Conservation (phyloP, 2,888 invertebrate genomes). For the Aelia acuminata region DNA sequence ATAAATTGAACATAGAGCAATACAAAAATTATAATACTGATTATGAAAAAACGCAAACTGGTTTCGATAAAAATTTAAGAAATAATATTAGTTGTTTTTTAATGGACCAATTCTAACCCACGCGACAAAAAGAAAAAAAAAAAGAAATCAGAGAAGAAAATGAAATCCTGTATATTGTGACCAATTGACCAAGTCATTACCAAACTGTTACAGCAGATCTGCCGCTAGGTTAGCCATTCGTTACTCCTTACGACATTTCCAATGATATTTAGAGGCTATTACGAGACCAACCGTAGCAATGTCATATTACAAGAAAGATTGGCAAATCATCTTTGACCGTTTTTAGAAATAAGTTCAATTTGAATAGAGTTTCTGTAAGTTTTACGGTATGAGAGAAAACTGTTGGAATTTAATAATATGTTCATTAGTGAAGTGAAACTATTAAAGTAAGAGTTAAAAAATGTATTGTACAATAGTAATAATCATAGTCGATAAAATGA, state of each 20-base stretch:
- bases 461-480: not conserved
- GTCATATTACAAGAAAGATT: not conserved
- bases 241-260: not conserved
- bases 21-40: too few species aligned
- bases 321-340: not conserved
- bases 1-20: too few species aligned
- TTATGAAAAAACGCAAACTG: too few species aligned
- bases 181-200: not conserved
- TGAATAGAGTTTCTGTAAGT: too few species aligned
- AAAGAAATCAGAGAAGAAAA: too few species aligned
- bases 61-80: too few species aligned
- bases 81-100: too few species aligned
- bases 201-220: not conserved
- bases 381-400: not conserved
- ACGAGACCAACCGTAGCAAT: not conserved
- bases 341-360: not conserved
- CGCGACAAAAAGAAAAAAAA: too few species aligned
- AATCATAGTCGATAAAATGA: not conserved
- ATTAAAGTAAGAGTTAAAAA: too few species aligned
- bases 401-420: not conserved
- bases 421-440: not conserved
- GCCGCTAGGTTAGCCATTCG: not conserved
- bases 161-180: not conserved
- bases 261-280: not conserved
- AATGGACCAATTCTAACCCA: too few species aligned